Evolutionary conservation across 2,888 invertebrate genomes (phyloP).

Genomic region (Eupithecia dodoneata): DNA sequence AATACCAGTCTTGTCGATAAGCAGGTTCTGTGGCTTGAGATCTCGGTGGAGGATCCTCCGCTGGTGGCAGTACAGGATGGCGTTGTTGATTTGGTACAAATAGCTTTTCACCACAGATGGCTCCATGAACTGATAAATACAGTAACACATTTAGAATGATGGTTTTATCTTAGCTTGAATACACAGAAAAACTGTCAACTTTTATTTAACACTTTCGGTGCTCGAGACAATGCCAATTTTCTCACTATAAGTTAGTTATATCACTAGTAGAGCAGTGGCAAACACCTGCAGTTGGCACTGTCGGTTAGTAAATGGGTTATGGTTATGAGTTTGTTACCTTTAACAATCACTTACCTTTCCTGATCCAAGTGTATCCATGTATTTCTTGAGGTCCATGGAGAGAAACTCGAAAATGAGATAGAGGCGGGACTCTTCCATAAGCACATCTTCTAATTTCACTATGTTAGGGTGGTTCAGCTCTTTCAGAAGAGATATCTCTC

Average conservation of each 20-base stretch:
- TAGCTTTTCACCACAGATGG: conserved; percentile 93
- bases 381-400: conserved; percentile 98
- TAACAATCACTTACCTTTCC: conserved; percentile 81
- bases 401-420: conserved; percentile 98
- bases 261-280: not conserved
- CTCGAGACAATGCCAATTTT: not conserved
- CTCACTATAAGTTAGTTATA: not conserved
- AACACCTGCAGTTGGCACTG: not conserved
- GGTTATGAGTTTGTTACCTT: not conserved
- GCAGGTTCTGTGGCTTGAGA: conserved; percentile 97
- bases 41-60: conserved; percentile 96
- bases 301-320: not conserved
- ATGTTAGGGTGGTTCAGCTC: conserved; percentile 98
- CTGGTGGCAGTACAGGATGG: conserved; percentile 96
- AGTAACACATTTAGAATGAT: not conserved
- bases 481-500: conserved; percentile 97
- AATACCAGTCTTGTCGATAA: conserved; percentile 94
- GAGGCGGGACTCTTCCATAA: conserved; percentile 96
- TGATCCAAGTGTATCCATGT: conserved; percentile 93
- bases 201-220: not conserved
- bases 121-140: conserved; percentile 86
- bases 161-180: not conserved
- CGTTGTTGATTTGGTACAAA: conserved; percentile 92
- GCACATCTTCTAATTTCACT: conserved; percentile 96
- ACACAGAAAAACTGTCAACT: not conserved